Evolutionary conservation across 2,113 vertebrate genomes (phyloP).

Genomic region (Ifrita kowaldi): DNA sequence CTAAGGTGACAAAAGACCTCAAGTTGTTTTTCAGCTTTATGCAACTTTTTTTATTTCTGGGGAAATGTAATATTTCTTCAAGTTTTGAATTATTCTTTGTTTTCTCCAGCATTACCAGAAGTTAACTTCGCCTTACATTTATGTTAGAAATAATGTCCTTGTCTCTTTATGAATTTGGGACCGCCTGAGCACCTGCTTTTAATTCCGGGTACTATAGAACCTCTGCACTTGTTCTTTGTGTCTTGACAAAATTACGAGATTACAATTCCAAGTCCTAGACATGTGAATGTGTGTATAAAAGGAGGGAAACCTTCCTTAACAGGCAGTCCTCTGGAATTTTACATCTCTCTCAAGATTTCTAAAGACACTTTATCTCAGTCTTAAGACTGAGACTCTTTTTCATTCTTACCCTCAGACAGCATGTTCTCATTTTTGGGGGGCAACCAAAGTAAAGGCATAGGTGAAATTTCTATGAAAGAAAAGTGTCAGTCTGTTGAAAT

Average conservation of each 20-base stretch:
- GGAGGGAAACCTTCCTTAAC: background rate
- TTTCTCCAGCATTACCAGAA: background rate
- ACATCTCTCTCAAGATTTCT: background rate
- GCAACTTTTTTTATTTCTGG: background rate
- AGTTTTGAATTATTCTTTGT: background rate
- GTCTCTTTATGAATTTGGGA: background rate
- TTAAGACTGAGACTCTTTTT: background rate
- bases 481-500: background rate
- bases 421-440: background rate
- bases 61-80: background rate
- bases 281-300: background rate
- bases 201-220: background rate
- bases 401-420: background rate
- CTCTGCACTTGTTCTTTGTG: background rate
- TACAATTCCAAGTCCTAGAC: background rate
- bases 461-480: background rate
- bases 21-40: background rate
- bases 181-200: background rate
- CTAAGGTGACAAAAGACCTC: background rate
- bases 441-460: background rate
- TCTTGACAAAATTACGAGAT: background rate
- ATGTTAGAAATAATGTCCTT: background rate
- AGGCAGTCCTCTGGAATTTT: background rate
- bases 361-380: background rate
- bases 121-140: background rate